These are phyloP conservation scores for Syngnathus acus DNA, from an alignment of 2,797 vertebrate genomes.

Conservation along the genomic window DNA sequence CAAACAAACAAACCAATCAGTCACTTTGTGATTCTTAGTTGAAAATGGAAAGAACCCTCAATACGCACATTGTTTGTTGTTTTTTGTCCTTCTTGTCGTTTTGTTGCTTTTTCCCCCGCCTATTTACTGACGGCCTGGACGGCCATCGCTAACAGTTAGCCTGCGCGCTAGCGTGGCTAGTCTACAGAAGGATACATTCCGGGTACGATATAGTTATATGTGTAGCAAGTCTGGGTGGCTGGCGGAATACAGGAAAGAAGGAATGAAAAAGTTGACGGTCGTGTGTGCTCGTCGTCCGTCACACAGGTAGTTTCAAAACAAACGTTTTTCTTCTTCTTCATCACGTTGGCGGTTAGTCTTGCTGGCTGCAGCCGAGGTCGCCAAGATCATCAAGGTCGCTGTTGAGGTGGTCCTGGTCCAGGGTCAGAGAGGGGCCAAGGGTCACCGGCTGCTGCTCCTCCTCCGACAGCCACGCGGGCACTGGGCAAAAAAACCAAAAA, in stretches of 20 bases:
- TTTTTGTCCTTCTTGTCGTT: not conserved
- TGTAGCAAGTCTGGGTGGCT: slow-evolving; percentile 22
- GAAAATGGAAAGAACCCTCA: not conserved
- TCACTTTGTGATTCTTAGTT: not conserved
- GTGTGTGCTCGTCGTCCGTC: slow-evolving; percentile 47
- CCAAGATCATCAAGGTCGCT: slow-evolving; percentile 69
- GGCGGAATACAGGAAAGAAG: slow-evolving; percentile 22
- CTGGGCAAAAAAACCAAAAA: slow-evolving; percentile 63
- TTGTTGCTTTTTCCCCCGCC: not conserved
- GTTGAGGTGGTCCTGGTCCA: slow-evolving; percentile 63
- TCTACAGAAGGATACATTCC: slow-evolving; percentile 49
- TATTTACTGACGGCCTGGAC: not conserved
- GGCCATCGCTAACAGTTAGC: not conserved
- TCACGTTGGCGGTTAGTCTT: slow-evolving; percentile 66
- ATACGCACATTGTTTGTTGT: not conserved
- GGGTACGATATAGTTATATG: slow-evolving; percentile 29
- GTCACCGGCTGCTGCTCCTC: slow-evolving; percentile 68
- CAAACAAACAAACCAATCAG: not conserved
- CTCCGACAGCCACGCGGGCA: slow-evolving; percentile 76
- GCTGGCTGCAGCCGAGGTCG: slow-evolving; percentile 40
- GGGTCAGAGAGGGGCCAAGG: slow-evolving; percentile 66
- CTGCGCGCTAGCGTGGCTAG: not conserved
- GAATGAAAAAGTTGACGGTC: slow-evolving; percentile 27
- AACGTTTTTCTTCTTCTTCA: slow-evolving; percentile 51
- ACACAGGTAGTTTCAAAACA: slow-evolving; percentile 61